These are phyloP conservation scores for Diaphora mendica DNA, from an alignment of 2,888 invertebrate species.

Conservation along the genomic window DNA sequence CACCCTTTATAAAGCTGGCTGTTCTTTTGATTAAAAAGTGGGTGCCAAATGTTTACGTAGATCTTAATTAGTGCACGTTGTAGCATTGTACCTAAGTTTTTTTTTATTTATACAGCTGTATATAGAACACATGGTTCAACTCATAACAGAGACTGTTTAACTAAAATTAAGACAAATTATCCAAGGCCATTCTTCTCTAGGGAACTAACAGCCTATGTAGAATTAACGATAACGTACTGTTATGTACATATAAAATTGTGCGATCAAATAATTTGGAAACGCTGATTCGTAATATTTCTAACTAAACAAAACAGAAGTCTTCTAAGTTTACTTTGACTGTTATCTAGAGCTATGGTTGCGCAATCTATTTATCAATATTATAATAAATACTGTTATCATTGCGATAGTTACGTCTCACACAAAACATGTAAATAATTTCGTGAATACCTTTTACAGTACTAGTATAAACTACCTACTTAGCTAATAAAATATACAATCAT, in stretches of 20 bases:
- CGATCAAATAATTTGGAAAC: too few species aligned
- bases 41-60: slow-evolving; percentile 42
- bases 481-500: too few species aligned
- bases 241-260: not conserved
- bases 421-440: not conserved
- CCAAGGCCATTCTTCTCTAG: not conserved
- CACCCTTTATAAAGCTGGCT: too few species aligned
- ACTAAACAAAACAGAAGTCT: not conserved
- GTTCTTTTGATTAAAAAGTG: too few species aligned
- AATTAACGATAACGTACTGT: not conserved
- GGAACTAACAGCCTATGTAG: not conserved
- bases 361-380: not conserved
- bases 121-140: not conserved
- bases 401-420: not conserved
- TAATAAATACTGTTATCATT: not conserved
- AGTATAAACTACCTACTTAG: not conserved
- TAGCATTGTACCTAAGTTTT: slow-evolving; percentile 26
- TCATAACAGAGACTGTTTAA: too few species aligned
- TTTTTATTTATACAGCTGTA: slow-evolving; percentile 26
- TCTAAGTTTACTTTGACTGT: not conserved
- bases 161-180: not conserved
- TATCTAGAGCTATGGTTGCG: not conserved
- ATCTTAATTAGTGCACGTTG: slow-evolving; percentile 25
- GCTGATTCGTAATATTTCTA: too few species aligned
- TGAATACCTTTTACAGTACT: not conserved